These are phyloP conservation scores for Meloe dianella DNA, from an alignment of 2,888 invertebrate genomes.

Conservation along the genomic window DNA sequence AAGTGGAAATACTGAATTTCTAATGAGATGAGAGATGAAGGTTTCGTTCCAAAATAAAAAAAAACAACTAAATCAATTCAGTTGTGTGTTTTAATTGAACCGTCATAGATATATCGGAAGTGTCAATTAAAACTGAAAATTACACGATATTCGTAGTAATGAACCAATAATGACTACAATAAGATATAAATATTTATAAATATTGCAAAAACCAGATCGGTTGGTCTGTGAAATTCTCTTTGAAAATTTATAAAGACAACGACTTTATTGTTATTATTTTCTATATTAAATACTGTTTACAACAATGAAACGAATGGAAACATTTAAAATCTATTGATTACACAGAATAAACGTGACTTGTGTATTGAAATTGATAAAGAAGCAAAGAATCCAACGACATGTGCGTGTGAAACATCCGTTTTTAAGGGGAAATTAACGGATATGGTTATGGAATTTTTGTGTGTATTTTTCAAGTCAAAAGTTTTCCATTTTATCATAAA, in stretches of 20 bases:
- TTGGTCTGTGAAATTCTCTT: no score
- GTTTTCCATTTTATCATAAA: not conserved
- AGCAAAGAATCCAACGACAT: not conserved
- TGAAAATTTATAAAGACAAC: no score
- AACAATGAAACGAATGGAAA: not conserved
- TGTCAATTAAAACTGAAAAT: no score
- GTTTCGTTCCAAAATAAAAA: no score
- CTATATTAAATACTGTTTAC: not conserved
- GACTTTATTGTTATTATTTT: not conserved
- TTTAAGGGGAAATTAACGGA: not conserved
- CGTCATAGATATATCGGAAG: no score
- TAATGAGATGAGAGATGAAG: not conserved
- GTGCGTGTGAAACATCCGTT: not conserved
- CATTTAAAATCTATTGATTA: not conserved
- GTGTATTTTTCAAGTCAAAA: not conserved
- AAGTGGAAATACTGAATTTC: not conserved
- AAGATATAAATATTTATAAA: not conserved
- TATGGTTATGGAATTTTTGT: slow-evolving; percentile 1
- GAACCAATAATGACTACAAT: no score
- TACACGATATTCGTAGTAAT: no score
- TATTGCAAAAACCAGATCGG: not conserved
- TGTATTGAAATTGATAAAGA: not conserved
- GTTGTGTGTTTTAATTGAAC: no score
- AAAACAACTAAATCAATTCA: no score
- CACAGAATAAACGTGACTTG: not conserved